Conservation (phyloP, 1,140 invertebrate genomes). For the Scaptomyza pallida region DNA sequence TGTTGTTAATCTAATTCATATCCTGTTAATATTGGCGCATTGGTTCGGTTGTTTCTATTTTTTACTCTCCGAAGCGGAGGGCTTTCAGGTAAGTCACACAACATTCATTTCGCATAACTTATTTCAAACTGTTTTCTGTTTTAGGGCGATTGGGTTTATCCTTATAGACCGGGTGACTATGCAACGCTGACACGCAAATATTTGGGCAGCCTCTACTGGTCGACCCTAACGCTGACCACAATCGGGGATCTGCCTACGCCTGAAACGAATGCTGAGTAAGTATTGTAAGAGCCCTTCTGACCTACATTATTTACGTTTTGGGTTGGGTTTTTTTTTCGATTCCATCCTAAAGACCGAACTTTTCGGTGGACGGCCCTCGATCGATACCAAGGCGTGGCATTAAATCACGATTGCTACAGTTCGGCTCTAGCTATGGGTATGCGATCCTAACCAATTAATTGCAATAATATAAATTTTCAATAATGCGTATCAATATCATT, state of each 20-base stretch:
- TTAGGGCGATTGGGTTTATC: slow-evolving; percentile 96
- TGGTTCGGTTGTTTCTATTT: slow-evolving; percentile 99
- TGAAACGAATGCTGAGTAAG: slow-evolving; percentile 98
- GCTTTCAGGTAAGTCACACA: slow-evolving; percentile 87
- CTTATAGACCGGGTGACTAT: slow-evolving; percentile 93
- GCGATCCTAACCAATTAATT: slow-evolving; percentile 48
- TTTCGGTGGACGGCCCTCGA: slow-evolving; percentile 91
- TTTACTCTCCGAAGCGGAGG: slow-evolving; percentile 95
- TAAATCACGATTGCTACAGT: slow-evolving; percentile 94
- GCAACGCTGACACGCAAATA: slow-evolving; percentile 95
- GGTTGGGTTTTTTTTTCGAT: slow-evolving; percentile 30
- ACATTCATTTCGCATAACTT: neutral
- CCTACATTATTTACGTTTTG: slow-evolving; percentile 2
- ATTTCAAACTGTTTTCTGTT: slow-evolving; percentile 11
- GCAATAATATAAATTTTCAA: slow-evolving; percentile 26
- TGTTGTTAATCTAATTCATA: slow-evolving; percentile 97
- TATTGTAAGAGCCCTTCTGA: slow-evolving; percentile 69
- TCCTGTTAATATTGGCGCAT: slow-evolving; percentile 96
- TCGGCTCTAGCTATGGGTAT: slow-evolving; percentile 94
- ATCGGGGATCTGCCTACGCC: slow-evolving; percentile 97
- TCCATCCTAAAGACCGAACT: slow-evolving; percentile 83
- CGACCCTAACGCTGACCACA: slow-evolving; percentile 97
- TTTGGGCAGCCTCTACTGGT: slow-evolving; percentile 97
- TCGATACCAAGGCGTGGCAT: slow-evolving; percentile 92
- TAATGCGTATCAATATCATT: slow-evolving; percentile 54